These are phyloP conservation scores for Monochamus saltuarius DNA, from an alignment of 1,140 invertebrate species.

Conservation along the genomic window DNA sequence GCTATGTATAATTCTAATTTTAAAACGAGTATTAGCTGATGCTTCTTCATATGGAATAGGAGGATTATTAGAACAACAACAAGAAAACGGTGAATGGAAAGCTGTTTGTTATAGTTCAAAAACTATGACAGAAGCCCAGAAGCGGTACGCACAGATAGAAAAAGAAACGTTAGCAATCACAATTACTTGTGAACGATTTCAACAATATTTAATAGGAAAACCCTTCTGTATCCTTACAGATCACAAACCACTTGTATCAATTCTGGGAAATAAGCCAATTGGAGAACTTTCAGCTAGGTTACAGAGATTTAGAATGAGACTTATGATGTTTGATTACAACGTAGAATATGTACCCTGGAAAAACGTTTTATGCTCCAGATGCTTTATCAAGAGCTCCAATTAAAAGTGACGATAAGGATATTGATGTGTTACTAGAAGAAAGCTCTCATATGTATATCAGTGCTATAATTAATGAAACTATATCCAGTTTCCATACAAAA, in stretches of 20 bases:
- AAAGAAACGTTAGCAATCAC: slow-evolving; percentile 50
- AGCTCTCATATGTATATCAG: too few species aligned
- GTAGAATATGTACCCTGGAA: slow-evolving; percentile 41
- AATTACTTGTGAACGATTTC: not conserved
- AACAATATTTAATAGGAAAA: too few species aligned
- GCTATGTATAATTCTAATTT: not conserved
- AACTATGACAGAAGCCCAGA: slow-evolving; percentile 29
- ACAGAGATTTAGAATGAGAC: slow-evolving; percentile 31
- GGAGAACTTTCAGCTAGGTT: not conserved
- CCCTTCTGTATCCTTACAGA: too few species aligned
- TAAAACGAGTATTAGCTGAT: slow-evolving; percentile 10
- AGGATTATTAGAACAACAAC: slow-evolving; percentile 1
- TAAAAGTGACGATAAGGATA: too few species aligned
- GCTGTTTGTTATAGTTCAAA: slow-evolving; percentile 46
- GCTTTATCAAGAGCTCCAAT: not conserved
- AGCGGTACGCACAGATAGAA: slow-evolving; percentile 49
- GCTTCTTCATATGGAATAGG: slow-evolving; percentile 13
- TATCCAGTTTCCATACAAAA: too few species aligned
- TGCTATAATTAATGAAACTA: too few species aligned
- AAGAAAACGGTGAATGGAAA: slow-evolving; percentile 19
- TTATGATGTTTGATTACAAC: slow-evolving; percentile 44
- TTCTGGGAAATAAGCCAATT: not conserved
- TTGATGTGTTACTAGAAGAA: too few species aligned
- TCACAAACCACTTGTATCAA: slow-evolving; percentile 15
- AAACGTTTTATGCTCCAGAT: not conserved